Percentiles rank a stretch among this genome's conserved stretches.
These are phyloP conservation scores for Ctenicera cuprea DNA, from an alignment of 2,888 invertebrate genomes.

Conservation along the genomic window DNA sequence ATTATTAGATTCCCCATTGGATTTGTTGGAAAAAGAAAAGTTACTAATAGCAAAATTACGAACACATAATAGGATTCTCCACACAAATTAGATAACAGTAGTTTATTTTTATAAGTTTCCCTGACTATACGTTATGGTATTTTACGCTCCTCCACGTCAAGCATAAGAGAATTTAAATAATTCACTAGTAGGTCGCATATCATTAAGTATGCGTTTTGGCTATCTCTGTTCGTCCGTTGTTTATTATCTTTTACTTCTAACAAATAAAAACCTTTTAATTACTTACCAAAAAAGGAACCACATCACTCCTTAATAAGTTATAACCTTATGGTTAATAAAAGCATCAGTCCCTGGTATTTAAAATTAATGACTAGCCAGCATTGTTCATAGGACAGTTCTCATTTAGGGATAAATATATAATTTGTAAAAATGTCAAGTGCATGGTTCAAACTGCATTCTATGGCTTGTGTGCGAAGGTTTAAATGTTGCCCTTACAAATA, in stretches of 20 bases:
- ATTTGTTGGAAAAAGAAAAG: too few relatives aligned
- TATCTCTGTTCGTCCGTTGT: too few relatives aligned
- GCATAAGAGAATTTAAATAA: too few relatives aligned
- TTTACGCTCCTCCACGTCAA: too few relatives aligned
- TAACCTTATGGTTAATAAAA: background rate
- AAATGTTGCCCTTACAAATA: conserved; percentile 24
- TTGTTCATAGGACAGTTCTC: background rate
- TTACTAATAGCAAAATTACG: too few relatives aligned
- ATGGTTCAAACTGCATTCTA: conserved; percentile 34
- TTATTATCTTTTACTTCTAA: background rate
- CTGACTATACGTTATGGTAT: too few relatives aligned
- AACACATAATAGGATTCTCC: too few relatives aligned
- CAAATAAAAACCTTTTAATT: background rate
- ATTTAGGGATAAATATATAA: background rate
- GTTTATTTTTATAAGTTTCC: too few relatives aligned
- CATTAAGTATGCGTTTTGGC: too few relatives aligned
- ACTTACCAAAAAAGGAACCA: background rate
- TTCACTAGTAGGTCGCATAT: too few relatives aligned
- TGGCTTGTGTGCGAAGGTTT: background rate
- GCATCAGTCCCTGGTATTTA: background rate
- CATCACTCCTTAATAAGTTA: background rate
- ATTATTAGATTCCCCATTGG: too few relatives aligned
- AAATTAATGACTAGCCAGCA: background rate
- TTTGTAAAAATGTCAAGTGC: conserved; percentile 18
- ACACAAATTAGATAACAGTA: too few relatives aligned